phyloP scores from a whole-genome alignment of 2,888 invertebrate genomes.

The Hymenopus coronatus region DNA sequence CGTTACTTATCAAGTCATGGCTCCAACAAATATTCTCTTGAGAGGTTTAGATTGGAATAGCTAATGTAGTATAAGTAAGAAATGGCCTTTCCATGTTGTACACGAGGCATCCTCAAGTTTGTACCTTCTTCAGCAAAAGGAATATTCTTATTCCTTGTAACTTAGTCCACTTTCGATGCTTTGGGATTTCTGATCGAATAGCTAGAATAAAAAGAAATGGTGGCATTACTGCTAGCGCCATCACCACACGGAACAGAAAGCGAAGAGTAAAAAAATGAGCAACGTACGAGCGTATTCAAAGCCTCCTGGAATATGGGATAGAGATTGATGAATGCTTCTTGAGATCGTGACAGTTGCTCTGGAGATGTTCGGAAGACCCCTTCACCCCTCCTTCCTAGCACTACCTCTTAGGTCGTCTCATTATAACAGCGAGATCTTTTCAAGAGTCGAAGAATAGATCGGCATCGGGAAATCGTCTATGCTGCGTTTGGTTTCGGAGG shows the following conservation, averaged over 20 bases:
- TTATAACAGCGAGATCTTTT: neutral
- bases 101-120: no score
- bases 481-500: neutral
- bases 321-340: slow-evolving; percentile 13
- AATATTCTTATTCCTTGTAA: neutral
- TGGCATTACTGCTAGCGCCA: neutral
- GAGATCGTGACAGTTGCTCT: slow-evolving; percentile 4
- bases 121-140: no score
- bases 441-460: neutral
- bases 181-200: neutral
- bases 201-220: neutral
- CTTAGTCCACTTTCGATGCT: neutral
- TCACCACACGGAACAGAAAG: neutral
- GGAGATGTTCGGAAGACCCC: neutral
- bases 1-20: no score
- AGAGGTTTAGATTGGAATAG: no score
- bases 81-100: no score
- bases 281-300: neutral
- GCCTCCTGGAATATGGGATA: slow-evolving; percentile 12
- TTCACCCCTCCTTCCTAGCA: neutral
- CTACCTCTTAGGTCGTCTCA: neutral
- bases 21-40: no score
- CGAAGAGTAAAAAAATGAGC: neutral
- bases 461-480: neutral
- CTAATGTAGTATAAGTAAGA: no score